A percentile compares a stretch with the other conserved stretches of the same genome.
Evolutionary conservation across 2,797 vertebrate genomes (phyloP).

Genomic region (Limnodromus scolopaceus): DNA sequence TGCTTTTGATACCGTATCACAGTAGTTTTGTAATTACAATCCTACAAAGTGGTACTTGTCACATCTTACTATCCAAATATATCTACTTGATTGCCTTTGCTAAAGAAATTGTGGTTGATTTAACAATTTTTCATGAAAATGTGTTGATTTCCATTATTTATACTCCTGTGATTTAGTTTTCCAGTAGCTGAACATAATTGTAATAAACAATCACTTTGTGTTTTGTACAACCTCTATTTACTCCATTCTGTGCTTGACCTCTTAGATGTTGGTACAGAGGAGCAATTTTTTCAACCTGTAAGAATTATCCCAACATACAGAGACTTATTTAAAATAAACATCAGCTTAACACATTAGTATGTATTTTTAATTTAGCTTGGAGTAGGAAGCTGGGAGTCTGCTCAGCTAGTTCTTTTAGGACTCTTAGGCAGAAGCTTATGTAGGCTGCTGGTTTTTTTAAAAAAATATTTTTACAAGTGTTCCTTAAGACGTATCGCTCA

Average conservation of each 20-base stretch:
- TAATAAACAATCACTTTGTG: neutral
- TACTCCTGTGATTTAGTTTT: neutral
- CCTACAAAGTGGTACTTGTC: neutral
- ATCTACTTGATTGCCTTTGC: neutral
- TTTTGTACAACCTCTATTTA: neutral
- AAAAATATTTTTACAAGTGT: neutral
- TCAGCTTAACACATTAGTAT: neutral
- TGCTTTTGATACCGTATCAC: neutral
- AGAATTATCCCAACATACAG: neutral
- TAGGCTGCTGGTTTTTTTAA: neutral
- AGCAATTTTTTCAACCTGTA: neutral
- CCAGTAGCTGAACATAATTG: neutral
- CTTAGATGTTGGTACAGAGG: neutral
- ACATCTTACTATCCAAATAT: neutral
- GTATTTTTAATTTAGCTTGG: slow-evolving; percentile 4
- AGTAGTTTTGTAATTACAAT: neutral
- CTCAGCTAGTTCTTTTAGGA: neutral
- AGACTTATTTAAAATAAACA: neutral
- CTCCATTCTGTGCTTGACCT: neutral
- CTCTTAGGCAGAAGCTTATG: neutral
- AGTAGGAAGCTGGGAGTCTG: slow-evolving; percentile 16
- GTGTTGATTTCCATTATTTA: neutral
- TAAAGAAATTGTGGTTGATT: neutral
- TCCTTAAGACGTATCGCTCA: neutral
- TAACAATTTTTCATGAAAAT: neutral